Percentiles rank a stretch among this genome's conserved stretches.
Evolutionary conservation across 2,888 invertebrate species (phyloP).

Genomic region (Augiades crinisus): DNA sequence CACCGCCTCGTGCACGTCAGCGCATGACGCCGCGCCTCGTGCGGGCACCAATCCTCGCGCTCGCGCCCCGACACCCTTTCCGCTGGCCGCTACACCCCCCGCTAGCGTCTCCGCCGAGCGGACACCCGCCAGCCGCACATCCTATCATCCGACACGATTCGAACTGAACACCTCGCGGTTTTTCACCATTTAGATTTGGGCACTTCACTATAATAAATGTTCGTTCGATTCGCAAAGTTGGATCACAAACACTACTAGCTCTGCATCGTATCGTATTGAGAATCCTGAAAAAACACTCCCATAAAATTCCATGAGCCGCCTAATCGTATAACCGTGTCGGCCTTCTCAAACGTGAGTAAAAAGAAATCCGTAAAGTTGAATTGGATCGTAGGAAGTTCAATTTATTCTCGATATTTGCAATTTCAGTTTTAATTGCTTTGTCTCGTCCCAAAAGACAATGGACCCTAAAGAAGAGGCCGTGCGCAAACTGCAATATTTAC

Average conservation of each 20-base stretch:
- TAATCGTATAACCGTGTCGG: constrained; percentile 25
- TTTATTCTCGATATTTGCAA: constrained; percentile 18
- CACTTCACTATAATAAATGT: constrained; percentile 31
- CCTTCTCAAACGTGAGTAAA: constrained; percentile 26
- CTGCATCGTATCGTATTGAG: constrained; percentile 28
- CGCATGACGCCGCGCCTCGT: constrained; percentile 78
- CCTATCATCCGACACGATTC: constrained; percentile 58
- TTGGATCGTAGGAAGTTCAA: constrained; percentile 10
- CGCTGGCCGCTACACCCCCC: constrained; percentile 51
- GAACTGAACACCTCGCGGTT: constrained; percentile 37
- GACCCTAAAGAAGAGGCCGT: constrained; percentile 13
- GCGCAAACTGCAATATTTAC: constrained; percentile 22
- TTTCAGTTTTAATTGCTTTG: constrained; percentile 23
- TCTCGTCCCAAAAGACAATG: constrained; percentile 13
- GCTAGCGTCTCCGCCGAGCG: constrained; percentile 67
- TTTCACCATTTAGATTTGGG: constrained; percentile 9
- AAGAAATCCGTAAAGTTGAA: constrained; percentile 6
- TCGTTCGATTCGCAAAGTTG: neutral
- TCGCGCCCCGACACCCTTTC: constrained; percentile 80
- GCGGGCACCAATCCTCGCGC: constrained; percentile 79
- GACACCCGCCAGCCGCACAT: constrained; percentile 64
- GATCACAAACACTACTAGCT: constrained; percentile 31
- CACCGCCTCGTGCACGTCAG: constrained; percentile 78
- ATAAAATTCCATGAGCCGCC: constrained; percentile 1
- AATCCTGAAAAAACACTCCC: constrained; percentile 1